phyloP scores from a whole-genome alignment of 2,888 invertebrate species.

The Ochropleura leucogaster region DNA sequence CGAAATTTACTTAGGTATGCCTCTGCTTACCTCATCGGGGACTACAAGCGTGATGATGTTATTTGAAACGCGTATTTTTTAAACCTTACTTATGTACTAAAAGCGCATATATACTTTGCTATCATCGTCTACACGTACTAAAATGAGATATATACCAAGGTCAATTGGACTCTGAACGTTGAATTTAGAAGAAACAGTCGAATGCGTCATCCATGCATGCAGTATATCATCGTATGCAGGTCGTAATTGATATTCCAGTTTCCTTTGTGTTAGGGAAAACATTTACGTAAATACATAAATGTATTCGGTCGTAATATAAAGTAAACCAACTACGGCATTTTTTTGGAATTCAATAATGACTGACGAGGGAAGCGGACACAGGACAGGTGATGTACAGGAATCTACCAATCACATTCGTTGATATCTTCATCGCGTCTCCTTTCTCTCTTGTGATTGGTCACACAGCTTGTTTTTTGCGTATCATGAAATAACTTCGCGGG shows the following conservation, averaged over 20 bases:
- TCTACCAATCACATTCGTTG: neutral
- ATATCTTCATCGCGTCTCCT: neutral
- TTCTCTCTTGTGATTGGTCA: neutral
- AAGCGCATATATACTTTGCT: neutral
- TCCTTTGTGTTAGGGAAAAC: constrained; percentile 27
- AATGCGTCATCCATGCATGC: constrained; percentile 14
- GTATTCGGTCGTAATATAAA: neutral
- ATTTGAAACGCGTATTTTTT: neutral
- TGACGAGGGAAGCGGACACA: neutral
- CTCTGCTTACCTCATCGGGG: no score
- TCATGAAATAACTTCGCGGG: no score
- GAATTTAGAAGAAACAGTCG: constrained; percentile 4
- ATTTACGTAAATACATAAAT: constrained; percentile 11
- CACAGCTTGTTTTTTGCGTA: neutral
- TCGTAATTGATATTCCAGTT: constrained; percentile 33
- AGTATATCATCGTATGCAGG: constrained; percentile 2
- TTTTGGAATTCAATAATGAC: neutral
- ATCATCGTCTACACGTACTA: neutral
- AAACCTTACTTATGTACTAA: neutral
- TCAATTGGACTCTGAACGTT: constrained; percentile 13
- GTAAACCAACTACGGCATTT: neutral
- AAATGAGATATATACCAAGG: neutral
- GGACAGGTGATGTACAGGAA: neutral
- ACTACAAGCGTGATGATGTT: no score
- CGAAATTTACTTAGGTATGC: no score